These are phyloP conservation scores for Malacoctenus gilli DNA, from an alignment of 2,797 vertebrate species.

Conservation along the genomic window DNA sequence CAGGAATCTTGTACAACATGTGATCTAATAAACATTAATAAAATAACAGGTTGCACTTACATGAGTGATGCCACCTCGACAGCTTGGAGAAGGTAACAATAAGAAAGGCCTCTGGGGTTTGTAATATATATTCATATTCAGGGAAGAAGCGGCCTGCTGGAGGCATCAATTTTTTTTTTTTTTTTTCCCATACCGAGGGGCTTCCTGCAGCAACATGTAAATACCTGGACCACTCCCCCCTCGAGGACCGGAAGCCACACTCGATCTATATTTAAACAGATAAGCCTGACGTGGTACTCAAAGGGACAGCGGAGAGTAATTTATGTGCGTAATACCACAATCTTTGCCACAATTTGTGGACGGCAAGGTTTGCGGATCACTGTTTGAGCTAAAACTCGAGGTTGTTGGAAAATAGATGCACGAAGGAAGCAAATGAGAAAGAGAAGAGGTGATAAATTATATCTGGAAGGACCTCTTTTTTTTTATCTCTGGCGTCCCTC, in stretches of 20 bases:
- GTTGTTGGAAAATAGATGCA: too few species aligned
- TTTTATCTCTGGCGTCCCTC: too few species aligned
- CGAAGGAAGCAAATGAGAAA: too few species aligned
- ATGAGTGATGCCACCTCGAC: conserved; percentile 37
- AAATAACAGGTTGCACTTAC: background rate
- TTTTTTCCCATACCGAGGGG: conserved; percentile 22
- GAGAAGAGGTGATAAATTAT: too few species aligned
- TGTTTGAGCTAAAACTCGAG: too few species aligned
- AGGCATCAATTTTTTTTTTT: conserved; percentile 31
- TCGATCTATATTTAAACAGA: conserved; percentile 10
- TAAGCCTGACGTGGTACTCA: background rate
- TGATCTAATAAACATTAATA: conserved; percentile 35
- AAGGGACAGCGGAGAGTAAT: background rate
- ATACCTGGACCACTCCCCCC: conserved; percentile 14
- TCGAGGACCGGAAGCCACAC: conserved; percentile 1
- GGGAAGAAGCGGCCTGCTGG: conserved; percentile 25
- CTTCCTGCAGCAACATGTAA: conserved; percentile 24
- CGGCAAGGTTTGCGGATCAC: too few species aligned
- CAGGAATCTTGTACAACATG: conserved; percentile 21
- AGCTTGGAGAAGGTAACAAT: conserved; percentile 34
- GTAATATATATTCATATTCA: conserved; percentile 50
- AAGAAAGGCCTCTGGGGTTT: conserved; percentile 21
- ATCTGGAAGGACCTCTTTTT: too few species aligned
- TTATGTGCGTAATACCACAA: too few species aligned
- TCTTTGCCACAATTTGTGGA: background rate